A percentile compares a stretch with the other conserved stretches of the same genome.
Conservation (phyloP, 2,888 invertebrate species). For the Drosophila seclusa region DNA sequence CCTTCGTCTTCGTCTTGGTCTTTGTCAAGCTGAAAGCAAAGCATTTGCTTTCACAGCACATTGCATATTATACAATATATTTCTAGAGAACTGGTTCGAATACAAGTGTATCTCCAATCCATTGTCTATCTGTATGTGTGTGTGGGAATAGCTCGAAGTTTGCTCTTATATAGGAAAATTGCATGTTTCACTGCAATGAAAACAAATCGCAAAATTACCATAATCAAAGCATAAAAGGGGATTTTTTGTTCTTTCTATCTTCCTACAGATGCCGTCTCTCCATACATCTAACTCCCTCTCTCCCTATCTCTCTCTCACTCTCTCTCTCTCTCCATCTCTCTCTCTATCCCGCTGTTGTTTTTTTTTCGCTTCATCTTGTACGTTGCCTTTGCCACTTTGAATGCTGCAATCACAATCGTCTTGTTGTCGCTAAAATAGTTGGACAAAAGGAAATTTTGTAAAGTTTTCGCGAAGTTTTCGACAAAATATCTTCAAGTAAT, state of each 20-base stretch:
- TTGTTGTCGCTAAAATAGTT: slow-evolving; percentile 57
- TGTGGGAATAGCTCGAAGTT: slow-evolving; percentile 24
- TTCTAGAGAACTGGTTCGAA: slow-evolving; percentile 21
- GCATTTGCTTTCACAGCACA: slow-evolving; percentile 51
- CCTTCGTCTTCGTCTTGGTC: slow-evolving; percentile 27
- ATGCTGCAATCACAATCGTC: slow-evolving; percentile 41
- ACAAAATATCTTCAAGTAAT: slow-evolving; percentile 60
- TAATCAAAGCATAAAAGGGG: slow-evolving; percentile 72
- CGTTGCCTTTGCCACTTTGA: slow-evolving; percentile 16
- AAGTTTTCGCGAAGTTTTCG: slow-evolving; percentile 41
- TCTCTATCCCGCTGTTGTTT: neutral
- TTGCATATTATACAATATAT: slow-evolving; percentile 53
- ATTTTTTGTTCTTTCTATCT: slow-evolving; percentile 53
- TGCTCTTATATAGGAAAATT: slow-evolving; percentile 59
- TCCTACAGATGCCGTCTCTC: slow-evolving; percentile 31
- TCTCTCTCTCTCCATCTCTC: too few relatives aligned
- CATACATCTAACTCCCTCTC: neutral
- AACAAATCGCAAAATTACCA: slow-evolving; percentile 76
- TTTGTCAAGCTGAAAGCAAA: slow-evolving; percentile 56
- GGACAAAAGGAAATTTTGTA: slow-evolving; percentile 58
- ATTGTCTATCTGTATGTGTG: slow-evolving; percentile 5
- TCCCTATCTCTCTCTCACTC: slow-evolving; percentile 22
- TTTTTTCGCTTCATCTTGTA: neutral
- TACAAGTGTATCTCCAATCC: slow-evolving; percentile 22
- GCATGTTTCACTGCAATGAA: slow-evolving; percentile 75